Evolutionary conservation across 2,888 invertebrate species (phyloP).

Genomic region (Heliconius charithonia): DNA sequence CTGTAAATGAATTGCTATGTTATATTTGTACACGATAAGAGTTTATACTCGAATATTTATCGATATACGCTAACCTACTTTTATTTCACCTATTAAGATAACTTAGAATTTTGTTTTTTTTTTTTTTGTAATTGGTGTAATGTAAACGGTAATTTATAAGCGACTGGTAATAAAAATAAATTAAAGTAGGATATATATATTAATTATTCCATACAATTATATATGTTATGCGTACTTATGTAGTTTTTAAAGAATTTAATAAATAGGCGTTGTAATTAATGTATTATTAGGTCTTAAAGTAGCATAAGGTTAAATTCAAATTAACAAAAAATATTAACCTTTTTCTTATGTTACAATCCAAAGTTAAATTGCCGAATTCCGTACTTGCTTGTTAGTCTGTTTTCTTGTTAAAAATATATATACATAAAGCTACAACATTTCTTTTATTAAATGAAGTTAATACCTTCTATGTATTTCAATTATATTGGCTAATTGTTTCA

Average conservation of each 20-base stretch:
- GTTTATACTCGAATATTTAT: conserved; percentile 11
- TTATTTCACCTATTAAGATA: conserved; percentile 11
- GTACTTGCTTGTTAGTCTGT: too few relatives aligned
- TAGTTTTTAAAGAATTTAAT: not conserved
- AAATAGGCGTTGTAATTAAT: too few relatives aligned
- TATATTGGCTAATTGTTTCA: conserved; percentile 1
- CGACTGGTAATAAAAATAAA: not conserved
- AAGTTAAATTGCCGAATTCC: too few relatives aligned
- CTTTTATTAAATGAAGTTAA: not conserved
- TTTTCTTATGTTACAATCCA: too few relatives aligned
- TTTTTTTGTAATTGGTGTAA: not conserved
- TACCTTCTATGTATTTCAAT: conserved; percentile 12
- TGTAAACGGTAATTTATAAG: not conserved
- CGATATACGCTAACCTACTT: conserved; percentile 20
- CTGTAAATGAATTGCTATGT: conserved; percentile 4
- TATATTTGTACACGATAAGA: conserved; percentile 13
- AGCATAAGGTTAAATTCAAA: not conserved
- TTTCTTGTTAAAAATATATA: too few relatives aligned
- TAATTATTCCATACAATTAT: not conserved
- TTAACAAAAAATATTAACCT: not conserved
- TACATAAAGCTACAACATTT: not conserved
- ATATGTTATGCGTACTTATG: not conserved
- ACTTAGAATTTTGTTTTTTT: not conserved
- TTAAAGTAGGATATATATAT: not conserved
- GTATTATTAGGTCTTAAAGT: not conserved